Evolutionary conservation across 2,113 vertebrate species (phyloP).

Genomic region (human (Homo sapiens)): GRCh38 chr1:235708001-235708500

Average conservation of each 20-base stretch:
- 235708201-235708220: background rate
- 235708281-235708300: conserved; percentile 1
- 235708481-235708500: background rate
- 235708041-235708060: background rate
- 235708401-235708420: background rate
- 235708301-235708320: background rate
- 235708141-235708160: background rate
- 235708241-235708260: background rate
- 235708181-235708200: background rate
- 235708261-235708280: background rate
- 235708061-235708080: background rate
- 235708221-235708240: background rate
- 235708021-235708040: background rate
- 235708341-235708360: background rate
- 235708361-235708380: background rate
- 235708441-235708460: background rate
- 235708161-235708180: background rate
- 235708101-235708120: background rate
- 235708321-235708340: background rate
- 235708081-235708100: background rate
- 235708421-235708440: background rate
- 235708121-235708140: background rate
- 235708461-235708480: background rate
- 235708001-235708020: background rate
- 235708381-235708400: background rate